Conservation (phyloP, 53 echinoderm and acorn worm species). For the Antedon mediterranea region DNA sequence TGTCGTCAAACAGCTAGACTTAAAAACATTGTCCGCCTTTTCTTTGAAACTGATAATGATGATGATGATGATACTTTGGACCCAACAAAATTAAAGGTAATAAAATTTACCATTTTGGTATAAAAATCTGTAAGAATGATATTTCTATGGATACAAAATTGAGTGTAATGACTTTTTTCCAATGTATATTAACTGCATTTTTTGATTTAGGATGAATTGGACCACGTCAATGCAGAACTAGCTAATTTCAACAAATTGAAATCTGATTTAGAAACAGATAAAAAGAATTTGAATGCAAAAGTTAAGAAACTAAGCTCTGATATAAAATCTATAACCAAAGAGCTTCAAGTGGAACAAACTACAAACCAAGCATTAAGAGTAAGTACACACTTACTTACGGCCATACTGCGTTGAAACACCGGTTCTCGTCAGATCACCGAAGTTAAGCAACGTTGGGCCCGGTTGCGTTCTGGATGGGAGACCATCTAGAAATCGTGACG, state of each 20-base stretch:
- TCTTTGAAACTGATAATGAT: constrained; percentile 48
- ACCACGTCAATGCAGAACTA: constrained; percentile 29
- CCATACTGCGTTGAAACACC: too few species aligned
- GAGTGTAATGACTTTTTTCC: too few species aligned
- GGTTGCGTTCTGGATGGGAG: too few species aligned
- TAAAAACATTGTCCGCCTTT: constrained; percentile 43
- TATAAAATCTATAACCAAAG: constrained; percentile 25
- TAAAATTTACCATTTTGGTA: background rate
- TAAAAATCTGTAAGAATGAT: too few species aligned
- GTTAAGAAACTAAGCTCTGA: constrained; percentile 31
- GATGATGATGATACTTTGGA: constrained; percentile 28
- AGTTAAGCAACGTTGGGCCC: too few species aligned
- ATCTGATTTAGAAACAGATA: constrained; percentile 25
- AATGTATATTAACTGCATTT: too few species aligned
- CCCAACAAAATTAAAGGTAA: constrained; percentile 70
- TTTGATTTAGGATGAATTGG: constrained; percentile 58
- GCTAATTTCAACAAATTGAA: constrained; percentile 33
- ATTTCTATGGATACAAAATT: too few species aligned
- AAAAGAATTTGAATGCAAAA: constrained; percentile 15
- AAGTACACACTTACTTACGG: background rate
- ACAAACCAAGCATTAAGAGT: constrained; percentile 66
- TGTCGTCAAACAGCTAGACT: constrained; percentile 38
- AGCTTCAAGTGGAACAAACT: constrained; percentile 42
- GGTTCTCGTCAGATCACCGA: too few species aligned
- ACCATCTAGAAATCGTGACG: too few species aligned